These are phyloP conservation scores for Merops nubicus DNA, from an alignment of 2,113 vertebrate genomes.

Conservation along the genomic window DNA sequence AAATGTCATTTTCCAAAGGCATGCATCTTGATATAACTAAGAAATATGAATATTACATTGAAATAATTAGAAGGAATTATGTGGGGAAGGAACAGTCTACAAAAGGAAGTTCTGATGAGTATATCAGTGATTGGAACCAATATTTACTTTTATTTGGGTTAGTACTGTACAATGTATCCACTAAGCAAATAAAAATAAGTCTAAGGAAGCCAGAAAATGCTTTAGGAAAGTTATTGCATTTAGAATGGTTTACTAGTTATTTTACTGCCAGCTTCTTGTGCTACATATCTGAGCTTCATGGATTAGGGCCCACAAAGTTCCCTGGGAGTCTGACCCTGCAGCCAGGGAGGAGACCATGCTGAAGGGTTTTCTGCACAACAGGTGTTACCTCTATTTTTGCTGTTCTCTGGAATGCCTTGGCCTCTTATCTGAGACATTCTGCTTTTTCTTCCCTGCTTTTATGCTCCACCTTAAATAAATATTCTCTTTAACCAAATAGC, in stretches of 20 bases:
- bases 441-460: neutral
- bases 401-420: neutral
- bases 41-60: neutral
- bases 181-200: neutral
- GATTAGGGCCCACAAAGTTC: neutral
- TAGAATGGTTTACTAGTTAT: neutral
- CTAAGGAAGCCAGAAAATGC: neutral
- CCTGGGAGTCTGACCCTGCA: rapidly evolving
- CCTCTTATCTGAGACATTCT: neutral
- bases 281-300: neutral
- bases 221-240: neutral
- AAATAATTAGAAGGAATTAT: neutral
- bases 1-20: neutral
- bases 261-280: neutral
- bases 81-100: neutral
- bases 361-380: neutral
- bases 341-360: neutral
- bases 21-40: neutral
- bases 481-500: neutral
- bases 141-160: conserved; percentile 1
- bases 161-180: neutral
- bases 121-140: conserved; percentile 1
- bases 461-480: neutral
- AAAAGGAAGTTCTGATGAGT: neutral
- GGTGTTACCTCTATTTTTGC: neutral